A percentile compares a stretch with the other conserved stretches of the same genome.
Conservation (phyloP, 2,797 vertebrate genomes). For the Pogonophryne albipinna region DNA sequence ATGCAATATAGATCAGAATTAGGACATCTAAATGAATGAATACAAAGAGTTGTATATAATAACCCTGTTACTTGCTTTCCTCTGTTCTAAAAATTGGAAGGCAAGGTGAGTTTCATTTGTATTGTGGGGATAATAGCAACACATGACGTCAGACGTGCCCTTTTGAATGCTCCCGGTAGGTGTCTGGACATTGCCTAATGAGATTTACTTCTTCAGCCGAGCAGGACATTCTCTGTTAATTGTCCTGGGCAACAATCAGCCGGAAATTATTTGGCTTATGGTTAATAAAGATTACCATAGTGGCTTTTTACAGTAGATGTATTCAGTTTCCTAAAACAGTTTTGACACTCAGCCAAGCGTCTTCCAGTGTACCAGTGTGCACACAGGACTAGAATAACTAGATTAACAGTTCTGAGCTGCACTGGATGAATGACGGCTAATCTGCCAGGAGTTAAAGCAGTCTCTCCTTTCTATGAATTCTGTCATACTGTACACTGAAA, state of each 20-base stretch:
- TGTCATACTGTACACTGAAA: neutral
- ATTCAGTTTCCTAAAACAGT: conserved; percentile 9
- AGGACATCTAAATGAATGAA: neutral
- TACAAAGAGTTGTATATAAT: neutral
- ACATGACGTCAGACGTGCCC: conserved; percentile 57
- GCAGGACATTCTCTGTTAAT: conserved; percentile 20
- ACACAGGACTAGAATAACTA: conserved; percentile 77
- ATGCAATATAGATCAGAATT: neutral
- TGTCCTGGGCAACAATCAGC: neutral
- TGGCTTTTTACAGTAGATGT: conserved; percentile 8
- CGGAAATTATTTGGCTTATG: neutral
- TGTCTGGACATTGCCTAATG: conserved; percentile 70
- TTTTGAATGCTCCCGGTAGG: conserved; percentile 60
- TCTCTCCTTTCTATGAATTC: conserved; percentile 35
- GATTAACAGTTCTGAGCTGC: conserved; percentile 70
- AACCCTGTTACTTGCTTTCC: neutral
- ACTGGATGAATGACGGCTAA: conserved; percentile 67
- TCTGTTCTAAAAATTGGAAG: conserved; percentile 22
- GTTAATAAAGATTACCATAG: neutral
- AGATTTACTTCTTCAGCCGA: conserved; percentile 62
- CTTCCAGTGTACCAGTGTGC: conserved; percentile 36
- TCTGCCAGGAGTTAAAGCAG: conserved; percentile 57
- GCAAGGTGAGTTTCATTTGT: conserved; percentile 43
- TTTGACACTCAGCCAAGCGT: conserved; percentile 1
- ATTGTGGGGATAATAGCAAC: conserved; percentile 45